Conservation (phyloP, 2,888 invertebrate species). For the Aquatica leii region DNA sequence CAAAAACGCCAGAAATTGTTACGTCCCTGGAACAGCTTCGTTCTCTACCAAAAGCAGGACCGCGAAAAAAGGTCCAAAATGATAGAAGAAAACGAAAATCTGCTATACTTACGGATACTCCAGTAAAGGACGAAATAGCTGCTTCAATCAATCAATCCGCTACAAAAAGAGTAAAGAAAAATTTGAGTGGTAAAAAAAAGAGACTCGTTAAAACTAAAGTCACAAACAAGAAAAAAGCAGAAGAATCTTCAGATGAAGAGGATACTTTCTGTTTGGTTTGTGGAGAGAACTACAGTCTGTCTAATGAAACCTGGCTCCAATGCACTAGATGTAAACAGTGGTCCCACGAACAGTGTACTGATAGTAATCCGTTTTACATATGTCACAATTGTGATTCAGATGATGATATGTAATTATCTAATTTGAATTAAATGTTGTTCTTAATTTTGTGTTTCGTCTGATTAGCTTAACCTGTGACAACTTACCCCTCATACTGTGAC, state of each 20-base stretch:
- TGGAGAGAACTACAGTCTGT: constrained; percentile 6
- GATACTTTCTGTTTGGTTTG: constrained; percentile 21
- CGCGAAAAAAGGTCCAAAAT: neutral
- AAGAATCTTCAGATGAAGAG: constrained; percentile 10
- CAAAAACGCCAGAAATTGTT: neutral
- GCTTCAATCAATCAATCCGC: no score
- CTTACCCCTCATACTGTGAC: no score
- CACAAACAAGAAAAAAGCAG: neutral
- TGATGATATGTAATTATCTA: no score
- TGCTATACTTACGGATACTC: neutral
- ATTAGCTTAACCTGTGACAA: no score
- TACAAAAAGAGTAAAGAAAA: neutral
- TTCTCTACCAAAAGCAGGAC: neutral
- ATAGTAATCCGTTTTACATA: constrained; percentile 1
- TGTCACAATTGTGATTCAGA: no score
- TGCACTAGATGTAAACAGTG: constrained; percentile 18
- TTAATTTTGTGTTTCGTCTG: no score
- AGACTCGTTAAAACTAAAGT: no score
- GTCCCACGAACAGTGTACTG: constrained; percentile 11
- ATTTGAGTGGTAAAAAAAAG: neutral
- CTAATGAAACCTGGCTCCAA: constrained; percentile 16
- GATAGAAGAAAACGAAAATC: neutral
- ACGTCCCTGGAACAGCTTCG: constrained; percentile 5
- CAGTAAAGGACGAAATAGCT: neutral
- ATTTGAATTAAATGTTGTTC: no score